Evolutionary conservation across 2,113 vertebrate genomes (phyloP), one percentile per base, ranked within the genome.

Genomic region (Gila orcuttii): DNA sequence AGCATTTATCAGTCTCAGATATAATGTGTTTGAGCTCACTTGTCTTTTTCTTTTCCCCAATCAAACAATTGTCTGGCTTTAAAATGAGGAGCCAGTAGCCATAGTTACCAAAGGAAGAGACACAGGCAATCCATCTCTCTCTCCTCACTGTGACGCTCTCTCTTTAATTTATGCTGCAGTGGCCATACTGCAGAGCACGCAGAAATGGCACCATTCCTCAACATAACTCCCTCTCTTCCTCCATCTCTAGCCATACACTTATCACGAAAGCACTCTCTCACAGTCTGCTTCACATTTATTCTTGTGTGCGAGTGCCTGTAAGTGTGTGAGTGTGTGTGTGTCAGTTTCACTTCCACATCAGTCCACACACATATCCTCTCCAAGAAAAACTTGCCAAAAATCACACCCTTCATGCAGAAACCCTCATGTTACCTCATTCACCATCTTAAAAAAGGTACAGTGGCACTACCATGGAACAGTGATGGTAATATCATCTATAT

Each of bases 121-220:
- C 50, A 45, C 85, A 82, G 90, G 82, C 89, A 88, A 93, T 94
- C 89, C 88, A 90, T 93, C 93, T 93, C 92, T 90, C 89, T 85
- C 87, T 88, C 86, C 50, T 92, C 90, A 23, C 81, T 87, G 88
- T 90, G 89, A 88, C 87, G 90, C 82, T 57, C 87, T n/a, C 88
- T 86, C 83, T 91, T 86, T 94, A 94, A 95, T 95, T 94, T 94
- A 95, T 94, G 91, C 92, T 31, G 88, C 88, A 90, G 89, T 88
- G 84, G 86, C 82, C 88, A 87, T 87, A 89, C 88, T 87, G 89
- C 90, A 91, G 90, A 77, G 88, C 85, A 84, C 87, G 92, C 91
- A 90, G 88, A 93, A 94, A 93, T 90, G 92, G 90, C 93, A 93
- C 90, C 91, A 93, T 94, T 91, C 85, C 90, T 93, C 90, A 91